Base-by-base conservation (phyloP, 2,888 invertebrate species). In the Onchidella celtica region DNA sequence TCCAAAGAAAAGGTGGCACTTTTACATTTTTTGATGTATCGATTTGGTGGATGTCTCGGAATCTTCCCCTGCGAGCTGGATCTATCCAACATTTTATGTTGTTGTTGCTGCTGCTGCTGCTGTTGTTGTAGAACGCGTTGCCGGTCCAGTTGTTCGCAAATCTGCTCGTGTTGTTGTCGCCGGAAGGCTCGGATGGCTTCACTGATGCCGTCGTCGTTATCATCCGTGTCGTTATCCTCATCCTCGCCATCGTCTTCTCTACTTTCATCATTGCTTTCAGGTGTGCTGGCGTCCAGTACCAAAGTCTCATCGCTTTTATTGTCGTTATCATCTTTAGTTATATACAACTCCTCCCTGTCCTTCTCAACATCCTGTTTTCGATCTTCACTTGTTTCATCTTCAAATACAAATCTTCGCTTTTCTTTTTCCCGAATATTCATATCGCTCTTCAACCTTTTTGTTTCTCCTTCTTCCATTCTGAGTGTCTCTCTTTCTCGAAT, bases 1-100 rank as follows among this genome's bases (percentile, higher is more conserved):
- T 97, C 97, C 93, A 97, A 95, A 90, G 96, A 96, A 93, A 97
- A 97, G 84, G 97, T 97, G 76, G 97, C 97, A 93, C 97, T 97
- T 94, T 97, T 96, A 94, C 97, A 97, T 94, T 93, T 93, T 86
- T 93, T 93, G 79, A 91, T 90, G 82, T 87, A 86, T 32, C 74
- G 72, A 59, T 81, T 80, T 9, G 73, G 83, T 4, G 83, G 83
- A 40, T 79, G 79, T 1, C 61, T 38, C 0, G 34, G 14, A 0
- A 40, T 29, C 36, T 36, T 38, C 17, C 73, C 66, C 36, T 79
- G 79, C 0, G 79, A 73, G 32, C 73, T 57, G 57, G 65, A 73
- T 47, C 79, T 70, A 55, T 79, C 73, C 72, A 79, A 63, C 14
- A 29, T 55, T 9, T 36, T n/a, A 11, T 65, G 65, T 17, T 79